These are phyloP conservation scores for Leucoma salicis DNA, from an alignment of 2,888 invertebrate genomes.

Conservation along the genomic window DNA sequence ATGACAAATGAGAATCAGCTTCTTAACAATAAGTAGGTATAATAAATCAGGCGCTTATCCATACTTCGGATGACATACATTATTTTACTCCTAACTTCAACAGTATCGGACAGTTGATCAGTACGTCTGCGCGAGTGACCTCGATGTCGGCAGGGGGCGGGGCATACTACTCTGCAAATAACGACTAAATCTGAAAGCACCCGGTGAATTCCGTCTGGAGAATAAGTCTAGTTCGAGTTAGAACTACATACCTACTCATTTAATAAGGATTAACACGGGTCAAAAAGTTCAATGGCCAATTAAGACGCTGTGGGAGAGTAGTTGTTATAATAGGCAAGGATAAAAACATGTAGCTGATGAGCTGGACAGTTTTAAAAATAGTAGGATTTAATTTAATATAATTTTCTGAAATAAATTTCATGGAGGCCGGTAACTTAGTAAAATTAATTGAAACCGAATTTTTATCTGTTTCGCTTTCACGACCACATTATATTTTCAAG, in stretches of 20 bases:
- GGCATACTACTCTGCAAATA: constrained; percentile 47
- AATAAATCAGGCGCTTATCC: constrained; percentile 7
- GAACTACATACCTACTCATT: constrained; percentile 12
- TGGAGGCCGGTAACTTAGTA: no score
- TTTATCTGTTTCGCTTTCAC: no score
- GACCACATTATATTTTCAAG: no score
- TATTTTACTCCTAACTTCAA: constrained; percentile 37
- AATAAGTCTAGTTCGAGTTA: constrained; percentile 27
- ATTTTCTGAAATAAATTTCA: no score
- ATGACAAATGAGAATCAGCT: neutral
- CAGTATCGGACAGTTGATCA: constrained; percentile 45
- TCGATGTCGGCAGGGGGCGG: constrained; percentile 56
- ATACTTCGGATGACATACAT: constrained; percentile 12
- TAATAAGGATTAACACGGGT: constrained; percentile 28
- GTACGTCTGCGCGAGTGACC: constrained; percentile 59
- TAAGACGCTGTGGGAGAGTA: constrained; percentile 24
- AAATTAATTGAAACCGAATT: no score
- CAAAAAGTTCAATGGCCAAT: constrained; percentile 38
- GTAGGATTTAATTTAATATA: no score
- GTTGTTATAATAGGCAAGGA: no score
- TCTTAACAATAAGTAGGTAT: neutral
- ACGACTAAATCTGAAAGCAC: constrained; percentile 40
- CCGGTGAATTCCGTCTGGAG: constrained; percentile 45
- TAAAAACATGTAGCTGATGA: no score
- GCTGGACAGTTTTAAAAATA: no score